These are phyloP conservation scores for Plutomurus gul DNA, from an alignment of 1,140 invertebrate species.

Conservation along the genomic window DNA sequence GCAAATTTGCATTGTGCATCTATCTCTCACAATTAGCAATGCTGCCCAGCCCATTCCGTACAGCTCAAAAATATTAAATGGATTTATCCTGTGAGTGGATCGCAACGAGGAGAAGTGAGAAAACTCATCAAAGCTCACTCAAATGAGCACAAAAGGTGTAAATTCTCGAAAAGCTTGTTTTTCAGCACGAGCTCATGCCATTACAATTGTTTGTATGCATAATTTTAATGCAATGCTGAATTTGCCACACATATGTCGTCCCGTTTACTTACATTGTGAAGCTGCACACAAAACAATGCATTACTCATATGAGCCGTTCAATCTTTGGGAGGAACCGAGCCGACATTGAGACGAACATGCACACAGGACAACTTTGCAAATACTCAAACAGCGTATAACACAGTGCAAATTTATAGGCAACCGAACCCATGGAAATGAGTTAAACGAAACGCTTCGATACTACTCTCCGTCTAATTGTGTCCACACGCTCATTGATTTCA, in stretches of 20 bases:
- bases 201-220: constrained; percentile 7
- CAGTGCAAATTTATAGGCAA: not conserved
- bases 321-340: not conserved
- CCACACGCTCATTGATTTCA: not conserved
- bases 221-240: constrained; percentile 16
- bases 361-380: not conserved
- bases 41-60: not conserved
- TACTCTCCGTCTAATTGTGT: constrained; percentile 10
- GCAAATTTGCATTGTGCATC: not conserved
- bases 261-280: not conserved
- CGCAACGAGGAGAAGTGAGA: not conserved
- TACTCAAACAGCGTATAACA: not conserved
- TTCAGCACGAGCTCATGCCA: constrained; percentile 21
- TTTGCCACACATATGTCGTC: constrained; percentile 9
- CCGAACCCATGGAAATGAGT: not conserved
- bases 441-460: not conserved
- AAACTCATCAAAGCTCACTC: constrained; percentile 12
- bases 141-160: constrained; percentile 27
- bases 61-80: constrained; percentile 5
- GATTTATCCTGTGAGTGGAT: not conserved
- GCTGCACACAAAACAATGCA: not conserved
- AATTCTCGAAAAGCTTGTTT: constrained; percentile 29
- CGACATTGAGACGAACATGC: not conserved
- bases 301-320: not conserved
- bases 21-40: constrained; percentile 1